Conservation (phyloP, 2,797 vertebrate genomes). For the Morus bassanus region DNA sequence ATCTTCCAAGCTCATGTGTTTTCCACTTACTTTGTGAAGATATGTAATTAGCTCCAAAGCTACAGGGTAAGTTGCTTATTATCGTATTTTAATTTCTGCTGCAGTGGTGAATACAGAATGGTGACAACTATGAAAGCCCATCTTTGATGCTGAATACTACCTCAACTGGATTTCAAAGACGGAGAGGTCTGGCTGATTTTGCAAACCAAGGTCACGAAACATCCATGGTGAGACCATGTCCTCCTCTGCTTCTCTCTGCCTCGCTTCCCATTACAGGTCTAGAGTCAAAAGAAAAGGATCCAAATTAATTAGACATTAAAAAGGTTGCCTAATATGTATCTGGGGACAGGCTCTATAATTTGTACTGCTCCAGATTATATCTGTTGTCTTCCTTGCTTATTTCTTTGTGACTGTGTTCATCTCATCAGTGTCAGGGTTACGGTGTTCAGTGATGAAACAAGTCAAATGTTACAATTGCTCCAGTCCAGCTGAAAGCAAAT, state of each 20-base stretch:
- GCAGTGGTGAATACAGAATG: background rate
- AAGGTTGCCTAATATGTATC: background rate
- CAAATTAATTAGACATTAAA: background rate
- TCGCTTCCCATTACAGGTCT: background rate
- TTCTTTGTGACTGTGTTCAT: background rate
- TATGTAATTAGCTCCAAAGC: background rate
- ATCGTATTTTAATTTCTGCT: background rate
- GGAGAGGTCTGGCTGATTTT: background rate
- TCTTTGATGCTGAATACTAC: background rate
- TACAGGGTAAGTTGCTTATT: background rate
- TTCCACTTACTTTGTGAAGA: background rate
- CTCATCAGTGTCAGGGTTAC: background rate
- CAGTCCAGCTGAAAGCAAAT: background rate
- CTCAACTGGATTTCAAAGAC: background rate
- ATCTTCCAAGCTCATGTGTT: constrained; percentile 4
- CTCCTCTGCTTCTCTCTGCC: background rate
- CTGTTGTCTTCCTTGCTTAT: background rate
- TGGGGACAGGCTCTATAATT: background rate
- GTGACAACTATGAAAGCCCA: background rate
- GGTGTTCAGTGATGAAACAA: background rate
- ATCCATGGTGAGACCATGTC: background rate
- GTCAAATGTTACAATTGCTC: background rate
- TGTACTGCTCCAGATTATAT: background rate
- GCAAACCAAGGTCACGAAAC: background rate
- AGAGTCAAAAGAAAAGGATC: background rate